A percentile compares a stretch with the other conserved stretches of the same genome.
Conservation (phyloP, 2,888 invertebrate genomes). For the Sclerodermus sp. region DNA sequence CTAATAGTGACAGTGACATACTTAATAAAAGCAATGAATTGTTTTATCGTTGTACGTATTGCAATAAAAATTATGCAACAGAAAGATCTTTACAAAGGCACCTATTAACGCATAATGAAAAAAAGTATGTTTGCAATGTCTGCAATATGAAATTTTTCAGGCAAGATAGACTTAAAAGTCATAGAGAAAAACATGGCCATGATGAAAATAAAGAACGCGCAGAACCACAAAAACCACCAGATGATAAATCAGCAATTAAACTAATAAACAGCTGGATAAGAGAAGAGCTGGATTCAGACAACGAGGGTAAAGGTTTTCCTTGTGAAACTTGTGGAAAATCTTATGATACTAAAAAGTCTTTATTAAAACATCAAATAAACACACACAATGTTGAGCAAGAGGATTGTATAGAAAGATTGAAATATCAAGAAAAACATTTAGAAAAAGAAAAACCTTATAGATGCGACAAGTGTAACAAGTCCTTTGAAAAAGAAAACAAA, state of each 20-base stretch:
- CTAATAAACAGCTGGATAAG: slow-evolving; percentile 47
- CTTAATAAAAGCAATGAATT: slow-evolving; percentile 12
- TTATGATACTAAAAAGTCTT: slow-evolving; percentile 42
- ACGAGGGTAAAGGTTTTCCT: slow-evolving; percentile 40
- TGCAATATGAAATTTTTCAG: slow-evolving; percentile 42
- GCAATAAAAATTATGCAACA: slow-evolving; percentile 22
- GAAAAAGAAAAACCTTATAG: slow-evolving; percentile 30
- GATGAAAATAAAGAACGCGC: slow-evolving; percentile 21
- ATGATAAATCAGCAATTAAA: slow-evolving; percentile 41
- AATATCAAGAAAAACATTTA: slow-evolving; percentile 15
- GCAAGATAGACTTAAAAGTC: slow-evolving; percentile 35
- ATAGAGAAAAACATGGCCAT: slow-evolving; percentile 32
- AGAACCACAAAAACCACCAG: slow-evolving; percentile 33
- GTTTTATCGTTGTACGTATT: slow-evolving; percentile 27
- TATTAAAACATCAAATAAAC: slow-evolving; percentile 38
- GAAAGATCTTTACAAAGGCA: slow-evolving; percentile 32
- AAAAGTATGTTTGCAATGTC: slow-evolving; percentile 34
- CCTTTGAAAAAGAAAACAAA: slow-evolving; percentile 41
- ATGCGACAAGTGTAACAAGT: slow-evolving; percentile 41
- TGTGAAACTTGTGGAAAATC: slow-evolving; percentile 44
- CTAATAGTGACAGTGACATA: slow-evolving; percentile 10
- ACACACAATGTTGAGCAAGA: slow-evolving; percentile 24
- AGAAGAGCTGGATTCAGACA: slow-evolving; percentile 43
- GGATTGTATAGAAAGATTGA: slow-evolving; percentile 23
- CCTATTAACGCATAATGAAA: slow-evolving; percentile 26